Evolutionary conservation across 1,140 invertebrate genomes (phyloP), one percentile per base, ranked within the genome.

Genomic region (Chymomyza costata): DNA sequence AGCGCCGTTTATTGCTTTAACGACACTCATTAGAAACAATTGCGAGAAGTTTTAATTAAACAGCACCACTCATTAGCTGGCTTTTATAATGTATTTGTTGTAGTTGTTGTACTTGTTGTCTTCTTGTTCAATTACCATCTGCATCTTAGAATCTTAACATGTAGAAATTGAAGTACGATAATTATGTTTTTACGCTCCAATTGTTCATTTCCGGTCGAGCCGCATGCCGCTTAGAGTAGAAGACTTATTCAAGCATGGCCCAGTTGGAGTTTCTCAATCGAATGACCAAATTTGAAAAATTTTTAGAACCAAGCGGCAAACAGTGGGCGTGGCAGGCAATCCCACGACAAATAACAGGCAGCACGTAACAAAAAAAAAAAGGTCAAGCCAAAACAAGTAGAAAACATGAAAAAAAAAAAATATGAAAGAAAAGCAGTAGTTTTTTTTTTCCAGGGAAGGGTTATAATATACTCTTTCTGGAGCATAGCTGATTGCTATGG

Each of bases 31-130:
- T 78, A 78, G 71, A 78, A 78, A 78, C 71, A 80, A 78, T 78
- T 80, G 73, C 73, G 46, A 80, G 67, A 80, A 78, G 51, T 80
- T 78, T 78, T 78, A 78, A 78, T 78, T 78, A 78, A 78, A 81
- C 73, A 65, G 55, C 67, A 48, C 48, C 39, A 49, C 63, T 67
- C 67, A 65, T 67, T 80, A 52, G 59, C 56, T 16, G 11, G 46
- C 31, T 62, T 21, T 45, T 18, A 16, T n/a, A n/a, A 17, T 44
- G 14, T 38, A 34, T 16, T 17, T 13, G 18, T 31, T 11, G 34
- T 14, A 31, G 39, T 41, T n/a, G 14, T 28, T 44, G 16, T 32
- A 34, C 21, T 25, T 25, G 21, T 25, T 25, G 21, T 25, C 21
- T 3, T 8, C 21, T 3, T 25, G 3, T 3, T 25, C 21, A 25